These are phyloP conservation scores for Lichenostomus cassidix DNA, from an alignment of 2,113 vertebrate genomes.

Conservation along the genomic window DNA sequence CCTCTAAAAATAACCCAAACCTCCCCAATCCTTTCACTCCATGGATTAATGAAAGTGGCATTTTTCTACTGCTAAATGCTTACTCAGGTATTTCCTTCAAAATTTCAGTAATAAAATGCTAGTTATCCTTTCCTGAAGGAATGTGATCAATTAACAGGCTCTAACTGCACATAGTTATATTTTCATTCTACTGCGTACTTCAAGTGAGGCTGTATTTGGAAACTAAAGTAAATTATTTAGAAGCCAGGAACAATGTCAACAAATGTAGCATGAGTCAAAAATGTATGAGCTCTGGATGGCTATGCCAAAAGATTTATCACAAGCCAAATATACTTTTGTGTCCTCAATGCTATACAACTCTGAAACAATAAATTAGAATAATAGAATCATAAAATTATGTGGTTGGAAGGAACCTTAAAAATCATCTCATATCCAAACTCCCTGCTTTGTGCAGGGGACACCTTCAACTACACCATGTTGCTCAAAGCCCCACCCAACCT, in stretches of 20 bases:
- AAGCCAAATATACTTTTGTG: background rate
- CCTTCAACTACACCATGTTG: background rate
- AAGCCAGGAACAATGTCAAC: background rate
- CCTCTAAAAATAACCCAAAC: conserved; percentile 23
- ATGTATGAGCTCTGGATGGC: background rate
- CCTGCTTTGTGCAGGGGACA: background rate
- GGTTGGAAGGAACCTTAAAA: background rate
- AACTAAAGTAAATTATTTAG: background rate
- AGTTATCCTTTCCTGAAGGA: background rate
- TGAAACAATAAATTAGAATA: background rate
- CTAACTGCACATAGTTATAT: background rate
- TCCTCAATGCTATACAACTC: background rate
- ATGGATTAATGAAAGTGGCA: background rate
- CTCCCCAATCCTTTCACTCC: background rate
- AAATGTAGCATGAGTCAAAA: background rate
- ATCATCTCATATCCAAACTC: background rate
- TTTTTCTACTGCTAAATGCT: background rate
- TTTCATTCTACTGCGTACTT: background rate
- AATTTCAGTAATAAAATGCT: background rate
- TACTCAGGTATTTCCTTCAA: background rate
- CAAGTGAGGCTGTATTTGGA: background rate
- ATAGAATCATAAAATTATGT: background rate
- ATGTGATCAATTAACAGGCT: background rate
- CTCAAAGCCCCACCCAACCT: background rate
- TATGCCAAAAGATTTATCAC: background rate